Evolutionary conservation across 2,888 invertebrate genomes (phyloP).

Genomic region (Andrena dorsata): DNA sequence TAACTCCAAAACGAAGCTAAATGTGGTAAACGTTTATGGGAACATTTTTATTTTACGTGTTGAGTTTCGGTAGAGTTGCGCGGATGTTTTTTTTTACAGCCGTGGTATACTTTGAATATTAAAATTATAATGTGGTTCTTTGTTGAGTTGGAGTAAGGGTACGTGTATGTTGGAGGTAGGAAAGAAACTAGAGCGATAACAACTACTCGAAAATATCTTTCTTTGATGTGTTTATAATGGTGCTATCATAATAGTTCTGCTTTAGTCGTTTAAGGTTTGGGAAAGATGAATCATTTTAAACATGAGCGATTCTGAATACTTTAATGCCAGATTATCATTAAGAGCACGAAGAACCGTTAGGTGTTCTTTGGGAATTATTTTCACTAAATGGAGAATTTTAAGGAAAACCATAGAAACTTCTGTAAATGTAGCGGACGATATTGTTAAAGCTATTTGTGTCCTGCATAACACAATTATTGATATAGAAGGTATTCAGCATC

Average conservation of each 20-base stretch:
- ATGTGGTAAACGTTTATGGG: not conserved
- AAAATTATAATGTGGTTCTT: not conserved
- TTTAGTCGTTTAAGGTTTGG: too few relatives aligned
- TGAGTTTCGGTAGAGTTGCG: not conserved
- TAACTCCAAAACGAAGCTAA: conserved; percentile 1
- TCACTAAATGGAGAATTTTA: not conserved
- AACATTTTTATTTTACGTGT: not conserved
- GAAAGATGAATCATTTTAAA: too few relatives aligned
- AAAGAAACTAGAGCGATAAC: too few relatives aligned
- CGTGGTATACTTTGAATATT: not conserved
- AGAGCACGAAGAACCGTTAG: not conserved
- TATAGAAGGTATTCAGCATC: not conserved
- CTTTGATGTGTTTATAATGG: too few relatives aligned
- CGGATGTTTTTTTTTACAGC: not conserved
- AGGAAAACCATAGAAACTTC: not conserved
- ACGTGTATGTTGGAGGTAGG: too few relatives aligned
- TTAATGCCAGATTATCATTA: not conserved
- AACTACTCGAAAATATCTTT: too few relatives aligned
- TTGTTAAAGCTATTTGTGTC: not conserved
- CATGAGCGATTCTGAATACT: too few relatives aligned
- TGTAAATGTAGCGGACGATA: not conserved
- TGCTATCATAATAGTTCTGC: too few relatives aligned
- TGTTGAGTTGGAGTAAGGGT: not conserved
- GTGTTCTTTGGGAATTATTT: not conserved
- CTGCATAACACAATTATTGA: conserved; percentile 5